phyloP scores from a whole-genome alignment of 2,888 invertebrate genomes.

The Nephrotoma appendiculata region DNA sequence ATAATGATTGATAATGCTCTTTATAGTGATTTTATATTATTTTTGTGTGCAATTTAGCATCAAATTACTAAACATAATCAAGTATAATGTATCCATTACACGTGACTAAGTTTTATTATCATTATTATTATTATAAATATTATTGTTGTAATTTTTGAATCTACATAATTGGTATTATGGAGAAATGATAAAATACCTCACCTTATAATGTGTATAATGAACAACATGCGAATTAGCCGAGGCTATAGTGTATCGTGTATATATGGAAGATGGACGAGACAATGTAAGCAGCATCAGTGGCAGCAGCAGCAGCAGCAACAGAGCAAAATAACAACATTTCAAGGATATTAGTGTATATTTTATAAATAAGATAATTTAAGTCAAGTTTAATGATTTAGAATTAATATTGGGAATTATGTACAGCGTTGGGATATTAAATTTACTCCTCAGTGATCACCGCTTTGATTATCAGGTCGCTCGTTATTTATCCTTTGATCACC shows the following conservation, averaged over 20 bases:
- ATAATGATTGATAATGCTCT: neutral
- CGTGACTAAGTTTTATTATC: conserved; percentile 6
- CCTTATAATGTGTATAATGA: neutral
- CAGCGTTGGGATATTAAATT: too few relatives aligned
- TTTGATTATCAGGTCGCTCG: too few relatives aligned
- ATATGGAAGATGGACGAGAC: neutral
- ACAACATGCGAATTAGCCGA: neutral
- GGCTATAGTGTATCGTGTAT: neutral
- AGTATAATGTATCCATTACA: conserved; percentile 9
- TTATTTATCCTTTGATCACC: too few relatives aligned
- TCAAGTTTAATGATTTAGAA: too few relatives aligned
- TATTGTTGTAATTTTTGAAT: neutral
- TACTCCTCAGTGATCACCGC: too few relatives aligned
- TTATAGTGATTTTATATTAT: neutral
- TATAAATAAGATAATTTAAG: neutral
- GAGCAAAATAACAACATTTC: neutral
- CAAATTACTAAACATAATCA: conserved; percentile 9
- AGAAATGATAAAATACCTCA: neutral
- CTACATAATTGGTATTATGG: neutral
- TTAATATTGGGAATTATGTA: too few relatives aligned
- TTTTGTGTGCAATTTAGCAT: conserved; percentile 8
- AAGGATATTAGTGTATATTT: neutral
- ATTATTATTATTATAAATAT: neutral
- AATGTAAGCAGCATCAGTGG: neutral
- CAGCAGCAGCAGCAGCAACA: neutral